Conservation (phyloP, 2,113 vertebrate genomes). For the Antechinus stuartii region DNA sequence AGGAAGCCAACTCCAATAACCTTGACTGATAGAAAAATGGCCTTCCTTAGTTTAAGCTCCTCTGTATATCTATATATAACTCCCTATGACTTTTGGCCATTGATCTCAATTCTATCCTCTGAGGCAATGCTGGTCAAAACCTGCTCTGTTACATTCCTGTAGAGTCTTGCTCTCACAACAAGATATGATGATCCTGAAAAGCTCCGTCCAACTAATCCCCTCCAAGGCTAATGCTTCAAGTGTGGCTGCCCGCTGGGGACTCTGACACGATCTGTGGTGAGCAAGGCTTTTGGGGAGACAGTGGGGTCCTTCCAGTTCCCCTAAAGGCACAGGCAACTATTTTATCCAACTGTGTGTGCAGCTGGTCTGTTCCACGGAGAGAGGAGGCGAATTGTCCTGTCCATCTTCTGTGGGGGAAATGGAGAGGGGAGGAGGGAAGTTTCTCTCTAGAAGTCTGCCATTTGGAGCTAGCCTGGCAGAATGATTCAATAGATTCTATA, state of each 20-base stretch:
- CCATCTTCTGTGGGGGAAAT: neutral
- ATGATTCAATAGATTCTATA: neutral
- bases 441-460: neutral
- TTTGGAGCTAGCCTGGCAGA: neutral
- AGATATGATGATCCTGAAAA: neutral
- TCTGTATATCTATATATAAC: neutral
- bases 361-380: neutral
- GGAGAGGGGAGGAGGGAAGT: neutral
- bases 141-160: neutral
- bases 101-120: neutral
- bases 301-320: neutral
- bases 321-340: neutral
- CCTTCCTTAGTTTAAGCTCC: neutral
- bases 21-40: neutral
- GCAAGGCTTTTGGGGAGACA: neutral
- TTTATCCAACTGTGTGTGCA: neutral
- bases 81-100: neutral
- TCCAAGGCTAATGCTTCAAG: neutral
- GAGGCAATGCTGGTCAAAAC: neutral
- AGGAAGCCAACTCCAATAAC: neutral
- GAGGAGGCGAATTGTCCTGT: accelerated
- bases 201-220: neutral
- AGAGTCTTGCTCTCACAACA: neutral
- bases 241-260: neutral
- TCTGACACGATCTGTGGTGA: neutral